These are phyloP conservation scores for Silurus glanis DNA, from an alignment of 2,113 vertebrate species.

Conservation along the genomic window DNA sequence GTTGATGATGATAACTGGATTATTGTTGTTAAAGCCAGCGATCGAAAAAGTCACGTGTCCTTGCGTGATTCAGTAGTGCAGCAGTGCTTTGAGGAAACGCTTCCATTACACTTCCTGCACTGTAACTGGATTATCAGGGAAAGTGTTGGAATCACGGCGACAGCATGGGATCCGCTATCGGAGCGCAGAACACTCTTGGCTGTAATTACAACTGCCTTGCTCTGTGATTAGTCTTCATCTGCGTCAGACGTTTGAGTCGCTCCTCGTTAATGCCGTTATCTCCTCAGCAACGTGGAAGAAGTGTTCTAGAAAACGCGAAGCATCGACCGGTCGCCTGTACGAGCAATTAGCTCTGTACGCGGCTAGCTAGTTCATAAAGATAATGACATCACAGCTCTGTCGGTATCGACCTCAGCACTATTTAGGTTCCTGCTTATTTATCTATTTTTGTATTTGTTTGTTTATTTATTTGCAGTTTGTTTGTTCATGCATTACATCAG, in stretches of 20 bases:
- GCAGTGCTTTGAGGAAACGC: neutral
- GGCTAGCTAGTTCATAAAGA: constrained; percentile 2
- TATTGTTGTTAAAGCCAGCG: neutral
- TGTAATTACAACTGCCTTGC: constrained; percentile 54
- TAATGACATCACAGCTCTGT: neutral
- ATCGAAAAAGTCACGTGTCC: neutral
- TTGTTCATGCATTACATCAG: neutral
- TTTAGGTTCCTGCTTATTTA: neutral
- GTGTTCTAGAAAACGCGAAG: constrained; percentile 1
- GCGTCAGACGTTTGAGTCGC: constrained; percentile 49
- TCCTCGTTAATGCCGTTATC: constrained; percentile 50
- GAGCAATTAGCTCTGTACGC: constrained; percentile 32
- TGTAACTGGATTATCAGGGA: constrained; percentile 56
- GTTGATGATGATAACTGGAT: neutral
- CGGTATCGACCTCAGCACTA: neutral
- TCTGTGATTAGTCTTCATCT: constrained; percentile 58
- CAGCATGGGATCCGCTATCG: constrained; percentile 49
- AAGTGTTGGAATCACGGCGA: constrained; percentile 48
- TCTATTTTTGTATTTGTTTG: neutral
- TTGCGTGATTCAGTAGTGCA: neutral
- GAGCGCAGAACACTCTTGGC: constrained; percentile 51
- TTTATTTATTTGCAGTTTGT: neutral
- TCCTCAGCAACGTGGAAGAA: constrained; percentile 41
- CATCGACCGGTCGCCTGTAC: constrained; percentile 16
- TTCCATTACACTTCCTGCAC: constrained; percentile 46